phyloP scores from a whole-genome alignment of 1,140 invertebrate species.

The Drosophila miranda region DNA sequence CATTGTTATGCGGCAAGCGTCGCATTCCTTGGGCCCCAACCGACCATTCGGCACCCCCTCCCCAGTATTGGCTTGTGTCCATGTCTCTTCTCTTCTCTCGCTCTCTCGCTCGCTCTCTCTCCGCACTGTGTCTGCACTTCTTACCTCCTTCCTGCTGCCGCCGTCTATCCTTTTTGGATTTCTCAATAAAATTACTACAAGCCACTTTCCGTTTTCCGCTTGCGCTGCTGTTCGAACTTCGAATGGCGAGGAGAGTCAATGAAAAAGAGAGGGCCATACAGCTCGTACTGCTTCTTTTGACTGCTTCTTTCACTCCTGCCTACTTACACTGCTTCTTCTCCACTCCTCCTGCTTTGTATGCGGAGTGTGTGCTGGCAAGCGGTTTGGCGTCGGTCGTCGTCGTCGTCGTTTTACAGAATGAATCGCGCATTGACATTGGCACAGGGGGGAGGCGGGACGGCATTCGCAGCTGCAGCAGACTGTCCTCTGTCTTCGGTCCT shows the following conservation, averaged over 20 bases:
- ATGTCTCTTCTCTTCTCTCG: background rate
- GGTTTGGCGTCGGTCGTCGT: background rate
- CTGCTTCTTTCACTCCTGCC: background rate
- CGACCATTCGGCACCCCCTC: background rate
- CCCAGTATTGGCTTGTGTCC: background rate
- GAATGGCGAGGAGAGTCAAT: no score
- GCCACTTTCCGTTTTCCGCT: slow-evolving; percentile 69
- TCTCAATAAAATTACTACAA: slow-evolving; percentile 72
- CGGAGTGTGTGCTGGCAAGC: slow-evolving; percentile 10
- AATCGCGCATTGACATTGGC: slow-evolving; percentile 59
- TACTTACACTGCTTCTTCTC: background rate
- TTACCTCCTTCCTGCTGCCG: slow-evolving; percentile 48
- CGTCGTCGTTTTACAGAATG: slow-evolving; percentile 15
- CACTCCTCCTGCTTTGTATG: slow-evolving; percentile 53
- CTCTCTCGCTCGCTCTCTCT: background rate
- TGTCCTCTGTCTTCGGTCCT: no score
- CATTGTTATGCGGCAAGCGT: slow-evolving; percentile 70
- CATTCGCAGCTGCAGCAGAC: slow-evolving; percentile 45
- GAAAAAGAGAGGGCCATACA: no score
- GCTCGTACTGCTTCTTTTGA: slow-evolving; percentile 4
- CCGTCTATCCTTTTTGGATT: slow-evolving; percentile 47
- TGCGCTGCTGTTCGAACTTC: background rate
- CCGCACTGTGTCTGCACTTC: background rate
- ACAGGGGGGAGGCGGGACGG: slow-evolving; percentile 6
- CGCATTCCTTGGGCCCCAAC: slow-evolving; percentile 37